Conservation (phyloP, 1,140 invertebrate species). For the Drosophila hydei region DNA sequence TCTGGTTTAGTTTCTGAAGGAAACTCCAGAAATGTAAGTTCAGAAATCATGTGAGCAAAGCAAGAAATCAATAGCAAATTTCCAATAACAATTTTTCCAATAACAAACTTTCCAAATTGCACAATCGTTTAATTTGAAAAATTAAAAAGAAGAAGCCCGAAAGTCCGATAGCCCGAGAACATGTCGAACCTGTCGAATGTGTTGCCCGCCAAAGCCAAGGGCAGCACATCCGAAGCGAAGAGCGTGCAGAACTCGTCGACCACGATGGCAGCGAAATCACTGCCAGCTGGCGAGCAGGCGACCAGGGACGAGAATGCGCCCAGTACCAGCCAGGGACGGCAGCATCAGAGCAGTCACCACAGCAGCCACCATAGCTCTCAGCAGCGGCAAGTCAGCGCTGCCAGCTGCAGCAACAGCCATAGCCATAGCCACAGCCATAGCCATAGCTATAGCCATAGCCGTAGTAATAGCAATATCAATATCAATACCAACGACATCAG, state of each 20-base stretch:
- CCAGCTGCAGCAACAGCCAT: not conserved
- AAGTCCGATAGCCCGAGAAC: no score
- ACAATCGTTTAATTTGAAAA: slow-evolving; percentile 1
- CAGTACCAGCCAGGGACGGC: slow-evolving; percentile 32
- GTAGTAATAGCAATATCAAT: not conserved
- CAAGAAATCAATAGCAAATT: slow-evolving; percentile 4
- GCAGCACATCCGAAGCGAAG: not conserved
- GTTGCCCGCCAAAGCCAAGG: not conserved
- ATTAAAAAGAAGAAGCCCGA: slow-evolving; percentile 7
- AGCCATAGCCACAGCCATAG: not conserved
- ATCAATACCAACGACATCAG: not conserved
- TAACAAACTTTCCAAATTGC: slow-evolving; percentile 15
- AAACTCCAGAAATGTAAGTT: not conserved
- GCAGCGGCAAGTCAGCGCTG: not conserved
- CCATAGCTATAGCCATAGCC: not conserved
- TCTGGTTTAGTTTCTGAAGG: not conserved
- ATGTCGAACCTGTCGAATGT: not conserved
- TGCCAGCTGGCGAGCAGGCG: not conserved
- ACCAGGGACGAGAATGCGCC: slow-evolving; percentile 24
- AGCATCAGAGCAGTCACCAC: not conserved
- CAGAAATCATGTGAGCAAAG: not conserved
- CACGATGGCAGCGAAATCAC: not conserved
- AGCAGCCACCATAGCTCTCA: not conserved
- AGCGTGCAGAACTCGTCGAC: not conserved
- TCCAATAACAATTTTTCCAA: slow-evolving; percentile 7